Evolutionary conservation across 2,113 vertebrate species (phyloP).

Genomic region (Phocoena sinus): DNA sequence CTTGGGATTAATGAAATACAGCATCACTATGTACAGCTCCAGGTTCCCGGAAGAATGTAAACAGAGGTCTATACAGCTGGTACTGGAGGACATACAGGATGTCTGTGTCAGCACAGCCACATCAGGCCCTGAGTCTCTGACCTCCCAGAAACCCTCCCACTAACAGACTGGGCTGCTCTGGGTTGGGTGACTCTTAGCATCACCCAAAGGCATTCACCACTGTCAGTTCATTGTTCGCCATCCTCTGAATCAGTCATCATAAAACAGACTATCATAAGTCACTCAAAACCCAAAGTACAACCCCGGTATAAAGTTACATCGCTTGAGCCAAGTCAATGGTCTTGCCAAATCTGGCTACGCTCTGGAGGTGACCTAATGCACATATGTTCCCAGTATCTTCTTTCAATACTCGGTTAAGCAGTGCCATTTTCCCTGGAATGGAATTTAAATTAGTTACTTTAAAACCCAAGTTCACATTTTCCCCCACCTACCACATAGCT

Average conservation of each 20-base stretch:
- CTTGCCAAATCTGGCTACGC: conserved; percentile 35
- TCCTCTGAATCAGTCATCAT: not conserved
- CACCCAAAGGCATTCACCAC: not conserved
- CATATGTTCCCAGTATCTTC: conserved; percentile 50
- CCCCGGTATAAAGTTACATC: not conserved
- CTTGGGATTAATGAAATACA: not conserved
- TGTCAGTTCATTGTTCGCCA: not conserved
- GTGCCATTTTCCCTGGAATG: conserved; percentile 65
- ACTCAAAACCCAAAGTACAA: conserved; percentile 39
- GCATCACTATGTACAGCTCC: not conserved
- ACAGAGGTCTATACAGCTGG: not conserved
- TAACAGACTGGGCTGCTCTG: not conserved
- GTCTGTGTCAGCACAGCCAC: not conserved
- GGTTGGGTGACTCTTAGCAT: not conserved
- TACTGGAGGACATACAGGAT: not conserved
- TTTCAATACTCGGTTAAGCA: conserved; percentile 56
- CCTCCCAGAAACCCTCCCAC: not conserved
- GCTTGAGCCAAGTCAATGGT: not conserved
- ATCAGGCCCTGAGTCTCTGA: not conserved
- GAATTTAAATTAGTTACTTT: conserved; percentile 70
- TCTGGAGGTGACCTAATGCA: conserved; percentile 52
- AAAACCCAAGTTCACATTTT: conserved; percentile 53
- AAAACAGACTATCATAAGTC: not conserved
- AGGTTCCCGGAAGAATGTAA: not conserved
- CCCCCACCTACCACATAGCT: conserved; percentile 27